Evolutionary conservation across 1,140 invertebrate species (phyloP), one percentile per base, ranked within the genome.

Genomic region (Thrips palmi): DNA sequence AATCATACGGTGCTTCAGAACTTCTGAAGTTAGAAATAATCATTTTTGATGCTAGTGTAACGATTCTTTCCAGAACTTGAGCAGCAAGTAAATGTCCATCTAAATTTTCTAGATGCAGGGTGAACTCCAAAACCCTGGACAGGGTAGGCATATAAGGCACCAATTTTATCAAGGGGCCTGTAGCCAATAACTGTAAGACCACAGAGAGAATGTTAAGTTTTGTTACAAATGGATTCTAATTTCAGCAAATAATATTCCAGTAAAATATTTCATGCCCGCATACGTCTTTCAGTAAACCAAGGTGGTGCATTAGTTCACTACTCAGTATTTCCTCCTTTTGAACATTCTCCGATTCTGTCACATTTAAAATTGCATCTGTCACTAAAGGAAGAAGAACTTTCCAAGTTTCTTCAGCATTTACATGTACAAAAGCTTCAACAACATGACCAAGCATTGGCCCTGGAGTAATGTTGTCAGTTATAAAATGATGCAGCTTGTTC

Each of bases 291-390:
- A 91, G 52, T 17, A 92, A 53, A 0, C 81, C 59, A 20, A 91
- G 55, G 47, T 78, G 73, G 55, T 85, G 89, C 0, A 84, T 52
- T 6, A 92, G 59, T 43, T 84, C 73, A 44, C 78, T 70, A 46
- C 87, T 79, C 2, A 86, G 54, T 44, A 71, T 72, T 52, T 88
- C 82, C 45, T 80, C 77, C 30, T 70, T 66, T 12, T 59, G 41
- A 29, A 71, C 51, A 40, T 80, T 73, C 27, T 65, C 62, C 25
- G 68, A 65, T n/a, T 63, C 61, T 3, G 71, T 55, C 14, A 68
- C 48, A 5, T 57, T 51, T 4, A 71, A 54, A 7, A 77, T 60
- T 39, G 55, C 62, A 51, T 73, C 63, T 46, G 72, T 71, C 1
- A 89, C 57, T 40, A 70, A 59, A 1, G 83, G 80, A 18, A 89